These are phyloP conservation scores for Pipra filicauda DNA, from an alignment of 2,113 vertebrate genomes.

Conservation along the genomic window DNA sequence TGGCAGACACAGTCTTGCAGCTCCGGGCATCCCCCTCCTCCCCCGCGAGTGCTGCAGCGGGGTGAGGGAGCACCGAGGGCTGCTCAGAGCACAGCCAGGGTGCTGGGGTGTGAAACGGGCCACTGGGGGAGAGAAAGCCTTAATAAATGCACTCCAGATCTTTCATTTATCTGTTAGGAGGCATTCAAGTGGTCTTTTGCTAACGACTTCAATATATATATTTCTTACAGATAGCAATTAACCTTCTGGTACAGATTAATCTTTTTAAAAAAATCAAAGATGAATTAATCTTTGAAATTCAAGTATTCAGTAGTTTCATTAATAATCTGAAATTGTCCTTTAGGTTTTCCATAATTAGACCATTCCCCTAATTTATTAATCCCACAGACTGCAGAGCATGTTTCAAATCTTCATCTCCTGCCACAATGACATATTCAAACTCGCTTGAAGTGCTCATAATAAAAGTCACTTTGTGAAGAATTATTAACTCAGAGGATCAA, in stretches of 20 bases:
- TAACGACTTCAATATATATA: constrained; percentile 27
- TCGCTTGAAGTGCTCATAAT: constrained; percentile 42
- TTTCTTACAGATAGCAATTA: constrained; percentile 56
- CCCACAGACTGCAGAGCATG: constrained; percentile 39
- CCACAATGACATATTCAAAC: constrained; percentile 65
- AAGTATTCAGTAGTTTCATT: constrained; percentile 23
- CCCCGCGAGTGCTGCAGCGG: accelerated
- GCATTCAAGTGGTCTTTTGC: constrained; percentile 36
- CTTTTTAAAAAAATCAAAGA: constrained; percentile 43
- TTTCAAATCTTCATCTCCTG: constrained; percentile 56
- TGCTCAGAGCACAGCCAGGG: background rate
- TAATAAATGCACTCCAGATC: background rate
- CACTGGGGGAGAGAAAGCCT: background rate
- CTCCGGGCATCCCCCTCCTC: accelerated
- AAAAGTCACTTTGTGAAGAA: constrained; percentile 61
- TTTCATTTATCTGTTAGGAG: constrained; percentile 29
- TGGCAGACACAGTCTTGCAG: accelerated
- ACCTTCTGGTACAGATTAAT: constrained; percentile 54
- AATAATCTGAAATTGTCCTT: constrained; percentile 57
- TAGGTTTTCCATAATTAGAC: constrained; percentile 52
- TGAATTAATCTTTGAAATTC: constrained; percentile 55
- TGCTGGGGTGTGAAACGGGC: background rate
- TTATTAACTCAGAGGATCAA: constrained; percentile 64
- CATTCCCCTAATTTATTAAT: constrained; percentile 62
- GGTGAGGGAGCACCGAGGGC: background rate